Percentiles rank a stretch among this genome's conserved stretches.
phyloP scores from a whole-genome alignment of 2,113 vertebrate species.

The Muscicapa adusta region DNA sequence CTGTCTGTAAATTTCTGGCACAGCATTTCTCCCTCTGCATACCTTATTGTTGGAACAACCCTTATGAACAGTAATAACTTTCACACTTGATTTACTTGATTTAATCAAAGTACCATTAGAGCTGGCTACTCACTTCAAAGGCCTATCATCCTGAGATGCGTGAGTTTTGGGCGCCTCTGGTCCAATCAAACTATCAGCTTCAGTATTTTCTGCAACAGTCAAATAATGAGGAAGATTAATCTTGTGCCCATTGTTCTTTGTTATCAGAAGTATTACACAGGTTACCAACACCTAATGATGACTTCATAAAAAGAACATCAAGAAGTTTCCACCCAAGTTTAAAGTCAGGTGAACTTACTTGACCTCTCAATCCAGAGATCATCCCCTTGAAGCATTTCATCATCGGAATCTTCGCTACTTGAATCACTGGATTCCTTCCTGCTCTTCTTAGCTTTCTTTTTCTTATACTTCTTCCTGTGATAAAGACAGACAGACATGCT shows the following conservation, averaged over 20 bases:
- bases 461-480: constrained; percentile 89
- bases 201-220: constrained; percentile 62
- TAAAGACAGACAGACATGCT: background rate
- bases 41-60: background rate
- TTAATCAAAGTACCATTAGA: background rate
- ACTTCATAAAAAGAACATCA: background rate
- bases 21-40: background rate
- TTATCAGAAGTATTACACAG: background rate
- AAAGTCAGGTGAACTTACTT: constrained; percentile 64
- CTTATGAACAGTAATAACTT: background rate
- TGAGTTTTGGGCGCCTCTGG: constrained; percentile 93
- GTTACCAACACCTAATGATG: background rate
- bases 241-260: background rate
- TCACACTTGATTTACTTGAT: background rate
- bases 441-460: constrained; percentile 86
- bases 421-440: constrained; percentile 87
- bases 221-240: background rate
- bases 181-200: constrained; percentile 86
- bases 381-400: constrained; percentile 73
- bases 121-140: constrained; percentile 85
- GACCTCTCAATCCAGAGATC: constrained; percentile 91
- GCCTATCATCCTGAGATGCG: constrained; percentile 88
- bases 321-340: background rate
- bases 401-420: constrained; percentile 85
- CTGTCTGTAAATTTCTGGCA: background rate